Evolutionary conservation across 1,140 invertebrate species (phyloP).

Genomic region (Aethina tumida): DNA sequence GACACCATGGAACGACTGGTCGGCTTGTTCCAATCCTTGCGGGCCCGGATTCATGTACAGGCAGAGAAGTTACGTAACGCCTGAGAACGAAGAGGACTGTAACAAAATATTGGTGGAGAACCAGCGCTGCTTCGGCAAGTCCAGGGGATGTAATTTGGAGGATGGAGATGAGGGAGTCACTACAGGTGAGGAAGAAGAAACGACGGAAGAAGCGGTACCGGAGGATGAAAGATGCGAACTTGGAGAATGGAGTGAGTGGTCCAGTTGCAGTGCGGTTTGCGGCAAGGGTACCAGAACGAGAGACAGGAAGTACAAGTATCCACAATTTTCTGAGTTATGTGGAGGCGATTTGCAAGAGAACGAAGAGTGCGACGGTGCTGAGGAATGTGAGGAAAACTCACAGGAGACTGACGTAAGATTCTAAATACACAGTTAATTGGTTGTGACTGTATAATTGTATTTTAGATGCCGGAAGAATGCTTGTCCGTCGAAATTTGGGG

Average conservation of each 20-base stretch:
- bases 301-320: constrained; percentile 8
- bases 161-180: background rate
- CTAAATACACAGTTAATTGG: background rate
- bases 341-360: constrained; percentile 13
- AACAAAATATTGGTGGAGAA: background rate
- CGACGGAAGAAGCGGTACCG: constrained; percentile 6
- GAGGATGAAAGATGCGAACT: constrained; percentile 8
- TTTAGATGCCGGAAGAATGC: constrained; percentile 1
- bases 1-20: constrained; percentile 7
- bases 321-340: constrained; percentile 6
- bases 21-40: background rate
- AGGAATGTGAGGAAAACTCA: constrained; percentile 1
- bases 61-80: background rate
- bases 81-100: background rate
- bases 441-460: background rate
- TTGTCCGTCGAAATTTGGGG: constrained; percentile 47
- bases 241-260: constrained; percentile 49
- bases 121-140: too few species aligned
- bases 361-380: constrained; percentile 11
- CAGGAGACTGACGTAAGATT: background rate
- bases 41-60: background rate
- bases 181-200: background rate
- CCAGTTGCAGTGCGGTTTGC: constrained; percentile 48
- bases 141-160: background rate
- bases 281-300: constrained; percentile 32